Evolutionary conservation across 2,888 invertebrate species (phyloP), one percentile per base, ranked within the genome.

Genomic region (Thecophora atra): DNA sequence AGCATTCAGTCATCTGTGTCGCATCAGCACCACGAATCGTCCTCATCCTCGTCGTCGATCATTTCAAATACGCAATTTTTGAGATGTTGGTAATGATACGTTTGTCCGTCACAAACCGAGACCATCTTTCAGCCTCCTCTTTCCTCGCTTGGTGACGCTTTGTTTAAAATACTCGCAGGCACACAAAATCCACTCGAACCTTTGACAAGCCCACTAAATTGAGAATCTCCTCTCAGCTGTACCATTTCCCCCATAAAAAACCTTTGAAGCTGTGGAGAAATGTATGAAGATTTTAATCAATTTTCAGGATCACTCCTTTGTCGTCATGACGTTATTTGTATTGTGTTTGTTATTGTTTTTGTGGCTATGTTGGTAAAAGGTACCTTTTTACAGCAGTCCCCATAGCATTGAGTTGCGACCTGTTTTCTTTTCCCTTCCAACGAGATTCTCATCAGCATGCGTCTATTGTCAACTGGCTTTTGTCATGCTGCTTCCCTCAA

Each of bases 401-500:
- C n/a, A 37, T 11, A 37, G 28, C 8, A 58, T 28, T 7, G 15
- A 26, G 24, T 56, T 58, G 58, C 28, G 58, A 64, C 64, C 47
- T 47, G 64, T 47, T 64, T 64, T 64, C 47, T 17, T 64, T 47
- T 47, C 64, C 15, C 24, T 21, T 19, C 47, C 21, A 42, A 21
- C 24, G 21, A 74, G 75, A 76, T 78, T 78, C 78, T 76, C 78
- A 78, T 78, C 77, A 78, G 78, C 78, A 77, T 78, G 77, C 78
- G 75, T 76, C 74, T 76, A 76, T 76, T 77, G 78, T 78, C 78
- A 76, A 75, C 73, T 19, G n/a, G 54, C 54, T 60, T 58, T 71
- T 71, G 70, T 73, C 75, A 67, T 64, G 47, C 47, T 47, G 47
- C n/a, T 47, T n/a, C 47, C 47, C 47, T 47, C 17, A 47, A 47